Conservation (phyloP, 2,113 vertebrate species). For the Diadophis punctatus region DNA sequence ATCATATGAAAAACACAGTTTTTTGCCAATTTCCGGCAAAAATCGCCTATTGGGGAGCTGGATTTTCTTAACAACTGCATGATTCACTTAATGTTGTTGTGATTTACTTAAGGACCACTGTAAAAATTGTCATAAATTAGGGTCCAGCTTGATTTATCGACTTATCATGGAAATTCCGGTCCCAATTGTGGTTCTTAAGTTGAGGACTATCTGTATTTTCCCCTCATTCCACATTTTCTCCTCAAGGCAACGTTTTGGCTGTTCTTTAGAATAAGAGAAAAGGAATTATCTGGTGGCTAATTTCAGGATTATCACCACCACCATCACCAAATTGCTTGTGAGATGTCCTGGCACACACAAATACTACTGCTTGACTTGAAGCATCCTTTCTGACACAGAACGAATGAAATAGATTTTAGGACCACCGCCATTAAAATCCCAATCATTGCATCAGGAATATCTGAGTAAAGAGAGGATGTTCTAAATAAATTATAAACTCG, state of each 20-base stretch:
- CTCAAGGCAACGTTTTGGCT: not conserved
- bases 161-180: not conserved
- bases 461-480: not conserved
- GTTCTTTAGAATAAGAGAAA: not conserved
- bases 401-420: not conserved
- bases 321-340: not conserved
- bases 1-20: too few relatives aligned
- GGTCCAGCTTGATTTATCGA: not conserved
- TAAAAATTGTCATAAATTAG: not conserved
- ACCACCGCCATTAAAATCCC: not conserved
- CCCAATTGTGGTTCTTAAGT: not conserved
- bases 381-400: not conserved
- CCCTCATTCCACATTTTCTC: not conserved
- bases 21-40: not conserved
- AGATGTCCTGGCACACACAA: not conserved
- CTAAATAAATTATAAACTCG: not conserved
- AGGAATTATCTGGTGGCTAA: not conserved
- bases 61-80: not conserved
- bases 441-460: not conserved
- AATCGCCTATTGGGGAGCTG: not conserved
- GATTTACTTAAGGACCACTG: not conserved
- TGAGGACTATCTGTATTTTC: not conserved
- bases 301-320: too few relatives aligned
- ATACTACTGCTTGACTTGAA: not conserved
- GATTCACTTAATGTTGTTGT: not conserved